Base-by-base conservation (phyloP, 2,797 vertebrate genomes). In the Atherinosoma microstoma region DNA sequence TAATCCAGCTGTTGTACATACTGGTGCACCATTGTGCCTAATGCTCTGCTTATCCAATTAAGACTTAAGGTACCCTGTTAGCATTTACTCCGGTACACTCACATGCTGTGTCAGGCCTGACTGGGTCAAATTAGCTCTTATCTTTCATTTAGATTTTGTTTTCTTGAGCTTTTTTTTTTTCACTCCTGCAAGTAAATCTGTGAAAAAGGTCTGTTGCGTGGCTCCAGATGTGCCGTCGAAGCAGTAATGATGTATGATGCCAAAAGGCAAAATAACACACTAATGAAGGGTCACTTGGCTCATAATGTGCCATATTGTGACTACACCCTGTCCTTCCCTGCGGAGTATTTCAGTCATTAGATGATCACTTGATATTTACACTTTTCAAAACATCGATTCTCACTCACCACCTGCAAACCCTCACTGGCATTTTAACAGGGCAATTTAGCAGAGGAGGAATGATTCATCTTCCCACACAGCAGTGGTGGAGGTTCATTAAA, bases 301-400 rank as follows among this genome's bases (percentile, higher is more conserved):
- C 30, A 29, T 64, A 38, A 29, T 67, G 35, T 42, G 47, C 45
- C 73, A 6, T 40, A n/a, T 38, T 49, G 63, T 49, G 61, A 65
- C 58, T 53, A 73, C 2, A 1, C 67, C 60, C 42, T n/a, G 30
- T 64, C 62, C 56, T 71, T 58, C 24, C 38, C 59, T 54, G 30
- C 0, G 0, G 66, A 80, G 80, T 58, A 30, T 76, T 66, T 77
- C 67, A 75, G 54, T 86, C 78, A 67, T 47, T 47, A 59, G 51
- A 68, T 82, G 83, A 89, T 87, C 82, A 85, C 79, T 22, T 75
- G 64, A 67, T 74, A 65, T 67, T 77, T 75, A 71, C 74, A 65
- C 40, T 73, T 68, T 70, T 54, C 9, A 58, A 58, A 66, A 36
- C 57, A 61, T 59, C 54, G 64, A 22, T 65, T 61, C 53, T 16